Evolutionary conservation across 2,888 invertebrate species (phyloP).

Genomic region (Leptinotarsa rubiginosa): DNA sequence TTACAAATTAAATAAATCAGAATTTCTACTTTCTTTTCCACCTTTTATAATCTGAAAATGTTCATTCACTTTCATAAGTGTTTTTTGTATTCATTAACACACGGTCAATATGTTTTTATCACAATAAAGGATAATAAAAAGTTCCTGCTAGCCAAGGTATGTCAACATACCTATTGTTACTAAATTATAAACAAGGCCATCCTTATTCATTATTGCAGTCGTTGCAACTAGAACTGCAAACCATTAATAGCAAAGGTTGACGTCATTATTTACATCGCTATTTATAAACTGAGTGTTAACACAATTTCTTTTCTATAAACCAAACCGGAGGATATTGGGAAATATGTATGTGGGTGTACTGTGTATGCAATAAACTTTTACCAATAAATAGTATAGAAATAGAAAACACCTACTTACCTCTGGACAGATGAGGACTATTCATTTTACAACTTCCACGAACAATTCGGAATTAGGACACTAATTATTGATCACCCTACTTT

Average conservation of each 20-base stretch:
- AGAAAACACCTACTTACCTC: slow-evolving; percentile 45
- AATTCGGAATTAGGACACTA: slow-evolving; percentile 21
- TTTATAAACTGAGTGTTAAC: slow-evolving; percentile 33
- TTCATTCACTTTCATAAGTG: too few species aligned
- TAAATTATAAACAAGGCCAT: neutral
- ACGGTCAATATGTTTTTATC: neutral
- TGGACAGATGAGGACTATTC: slow-evolving; percentile 51
- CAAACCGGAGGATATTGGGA: neutral
- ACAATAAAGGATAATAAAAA: neutral
- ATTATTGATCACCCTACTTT: slow-evolving; percentile 41
- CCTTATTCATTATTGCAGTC: slow-evolving; percentile 9
- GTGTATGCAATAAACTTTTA: slow-evolving; percentile 22
- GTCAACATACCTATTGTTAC: neutral
- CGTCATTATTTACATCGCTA: slow-evolving; percentile 48
- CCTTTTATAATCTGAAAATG: too few species aligned
- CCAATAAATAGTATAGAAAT: slow-evolving; percentile 19
- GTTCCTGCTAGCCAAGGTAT: neutral
- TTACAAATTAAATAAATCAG: too few species aligned
- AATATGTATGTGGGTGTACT: slow-evolving; percentile 9
- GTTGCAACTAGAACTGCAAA: slow-evolving; percentile 33
- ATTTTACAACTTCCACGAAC: slow-evolving; percentile 37
- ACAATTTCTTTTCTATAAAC: slow-evolving; percentile 11
- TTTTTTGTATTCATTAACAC: too few species aligned
- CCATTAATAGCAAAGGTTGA: slow-evolving; percentile 33
- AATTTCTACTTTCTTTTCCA: too few species aligned